Evolutionary conservation across 2,888 invertebrate species (phyloP).

Genomic region (Platynereis dumerilii): DNA sequence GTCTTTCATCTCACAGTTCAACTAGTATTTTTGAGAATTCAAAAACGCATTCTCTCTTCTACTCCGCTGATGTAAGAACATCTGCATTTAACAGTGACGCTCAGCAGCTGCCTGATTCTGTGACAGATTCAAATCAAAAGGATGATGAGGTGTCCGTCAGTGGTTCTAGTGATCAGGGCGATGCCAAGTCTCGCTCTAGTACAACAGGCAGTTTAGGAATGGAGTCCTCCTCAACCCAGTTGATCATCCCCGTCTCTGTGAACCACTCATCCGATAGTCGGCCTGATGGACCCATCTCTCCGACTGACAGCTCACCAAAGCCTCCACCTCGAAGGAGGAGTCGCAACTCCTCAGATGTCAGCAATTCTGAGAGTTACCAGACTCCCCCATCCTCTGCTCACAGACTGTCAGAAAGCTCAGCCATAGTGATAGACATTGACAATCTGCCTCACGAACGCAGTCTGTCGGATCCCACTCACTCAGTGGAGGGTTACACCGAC

Average conservation of each 20-base stretch:
- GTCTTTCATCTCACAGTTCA: constrained; percentile 12
- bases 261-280: background rate
- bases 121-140: constrained; percentile 17
- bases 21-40: constrained; percentile 6
- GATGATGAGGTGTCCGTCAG: constrained; percentile 10
- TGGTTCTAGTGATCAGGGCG: background rate
- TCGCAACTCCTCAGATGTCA: constrained; percentile 1
- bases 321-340: background rate
- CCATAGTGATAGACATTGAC: background rate
- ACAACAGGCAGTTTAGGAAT: constrained; percentile 7
- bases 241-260: background rate
- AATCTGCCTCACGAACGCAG: background rate
- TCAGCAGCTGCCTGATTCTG: background rate
- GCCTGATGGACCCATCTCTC: background rate
- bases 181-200: constrained; percentile 12
- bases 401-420: background rate
- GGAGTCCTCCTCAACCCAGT: background rate
- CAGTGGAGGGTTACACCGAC: background rate
- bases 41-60: background rate
- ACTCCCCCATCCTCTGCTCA: background rate
- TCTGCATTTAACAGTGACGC: background rate
- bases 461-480: background rate
- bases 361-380: background rate
- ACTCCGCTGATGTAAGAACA: background rate
- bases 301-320: background rate